A percentile compares a stretch with the other conserved stretches of the same genome.
Evolutionary conservation across 2,797 vertebrate species (phyloP).

Genomic region (Benthosema pterotum): DNA sequence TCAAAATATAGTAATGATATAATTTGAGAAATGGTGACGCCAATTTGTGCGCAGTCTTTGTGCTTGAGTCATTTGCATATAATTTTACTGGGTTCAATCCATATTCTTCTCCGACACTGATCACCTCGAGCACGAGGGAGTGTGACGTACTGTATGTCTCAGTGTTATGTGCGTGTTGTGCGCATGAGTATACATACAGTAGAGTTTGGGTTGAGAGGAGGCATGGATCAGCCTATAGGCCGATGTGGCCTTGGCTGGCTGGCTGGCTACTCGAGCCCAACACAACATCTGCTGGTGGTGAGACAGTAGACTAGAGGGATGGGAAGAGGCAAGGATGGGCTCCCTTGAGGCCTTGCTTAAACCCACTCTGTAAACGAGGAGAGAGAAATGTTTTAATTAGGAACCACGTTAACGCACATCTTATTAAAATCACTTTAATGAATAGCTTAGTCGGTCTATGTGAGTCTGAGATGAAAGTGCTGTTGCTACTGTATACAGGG

Average conservation of each 20-base stretch:
- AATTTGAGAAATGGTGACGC: constrained; percentile 97
- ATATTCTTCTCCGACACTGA: constrained; percentile 83
- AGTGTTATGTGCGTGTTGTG: neutral
- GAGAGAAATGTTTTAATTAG: constrained; percentile 99
- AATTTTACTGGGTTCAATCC: constrained; percentile 75
- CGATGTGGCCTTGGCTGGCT: constrained; percentile 65
- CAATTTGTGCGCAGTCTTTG: constrained; percentile 92
- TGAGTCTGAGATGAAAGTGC: constrained; percentile 68
- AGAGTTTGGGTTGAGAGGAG: constrained; percentile 16
- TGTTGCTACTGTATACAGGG: constrained; percentile 1
- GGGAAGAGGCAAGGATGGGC: constrained; percentile 81
- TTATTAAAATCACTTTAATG: constrained; percentile 93
- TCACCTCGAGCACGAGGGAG: constrained; percentile 77
- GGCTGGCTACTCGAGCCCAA: constrained; percentile 78
- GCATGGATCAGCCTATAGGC: constrained; percentile 48
- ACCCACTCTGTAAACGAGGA: constrained; percentile 92
- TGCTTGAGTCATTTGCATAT: constrained; percentile 87
- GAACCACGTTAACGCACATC: constrained; percentile 92
- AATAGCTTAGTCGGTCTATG: constrained; percentile 40
- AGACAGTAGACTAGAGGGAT: constrained; percentile 56
- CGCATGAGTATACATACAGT: neutral
- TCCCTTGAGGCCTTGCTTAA: constrained; percentile 90
- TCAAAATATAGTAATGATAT: constrained; percentile 98
- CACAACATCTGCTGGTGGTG: constrained; percentile 68
- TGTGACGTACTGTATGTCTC: neutral